Evolutionary conservation across 2,888 invertebrate genomes (phyloP).

Genomic region (Laothoe populi): DNA sequence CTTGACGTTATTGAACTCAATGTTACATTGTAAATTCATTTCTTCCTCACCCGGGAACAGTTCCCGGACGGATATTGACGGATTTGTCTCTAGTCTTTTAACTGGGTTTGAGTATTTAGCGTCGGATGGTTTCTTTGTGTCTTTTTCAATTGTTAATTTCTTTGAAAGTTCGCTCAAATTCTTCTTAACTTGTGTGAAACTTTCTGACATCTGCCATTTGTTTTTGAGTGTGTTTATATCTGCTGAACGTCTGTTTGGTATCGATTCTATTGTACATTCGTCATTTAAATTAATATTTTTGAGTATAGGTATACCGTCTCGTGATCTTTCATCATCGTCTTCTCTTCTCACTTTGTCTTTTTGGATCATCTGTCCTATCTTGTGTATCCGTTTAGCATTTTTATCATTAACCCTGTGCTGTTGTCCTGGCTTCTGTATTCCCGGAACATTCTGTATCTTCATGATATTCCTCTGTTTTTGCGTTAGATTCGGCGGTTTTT

Average conservation of each 20-base stretch:
- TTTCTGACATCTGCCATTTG: conserved; percentile 81
- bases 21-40: conserved; percentile 89
- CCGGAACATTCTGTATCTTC: conserved; percentile 63
- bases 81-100: conserved; percentile 89
- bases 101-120: conserved; percentile 85
- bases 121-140: conserved; percentile 70
- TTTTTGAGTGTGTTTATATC: conserved; percentile 80
- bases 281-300: conserved; percentile 83
- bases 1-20: conserved; percentile 89
- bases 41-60: conserved; percentile 93
- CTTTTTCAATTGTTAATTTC: conserved; percentile 67
- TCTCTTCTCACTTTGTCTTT: conserved; percentile 58
- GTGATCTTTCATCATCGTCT: conserved; percentile 62
- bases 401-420: conserved; percentile 74
- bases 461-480: conserved; percentile 70
- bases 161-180: conserved; percentile 79
- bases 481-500: conserved; percentile 63
- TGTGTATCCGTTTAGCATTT: conserved; percentile 75
- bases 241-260: conserved; percentile 77
- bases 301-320: conserved; percentile 56
- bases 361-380: conserved; percentile 72
- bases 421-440: conserved; percentile 68
- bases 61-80: conserved; percentile 92
- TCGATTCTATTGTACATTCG: conserved; percentile 85
- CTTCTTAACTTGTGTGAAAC: conserved; percentile 79